Conservation (phyloP, 2,888 invertebrate species). For the Acrobasis repandana region DNA sequence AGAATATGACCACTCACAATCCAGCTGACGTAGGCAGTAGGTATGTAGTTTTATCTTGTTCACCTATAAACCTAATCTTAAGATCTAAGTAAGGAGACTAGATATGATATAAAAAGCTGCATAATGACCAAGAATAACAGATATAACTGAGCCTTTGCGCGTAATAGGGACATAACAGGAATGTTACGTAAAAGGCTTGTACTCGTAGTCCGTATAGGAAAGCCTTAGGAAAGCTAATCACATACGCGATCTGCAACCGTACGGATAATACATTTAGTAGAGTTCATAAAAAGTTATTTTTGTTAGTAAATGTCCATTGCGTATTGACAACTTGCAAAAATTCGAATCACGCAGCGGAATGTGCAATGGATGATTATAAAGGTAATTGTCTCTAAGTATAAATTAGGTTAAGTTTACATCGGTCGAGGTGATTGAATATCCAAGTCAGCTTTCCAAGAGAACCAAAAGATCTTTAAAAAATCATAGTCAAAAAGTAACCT, state of each 20-base stretch:
- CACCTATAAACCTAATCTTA: neutral
- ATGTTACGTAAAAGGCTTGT: conserved; percentile 20
- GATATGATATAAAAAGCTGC: neutral
- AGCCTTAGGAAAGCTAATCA: conserved; percentile 4
- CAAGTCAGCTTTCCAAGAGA: too few species aligned
- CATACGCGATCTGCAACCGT: conserved; percentile 9
- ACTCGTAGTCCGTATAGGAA: conserved; percentile 13
- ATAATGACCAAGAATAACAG: neutral
- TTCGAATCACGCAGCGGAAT: too few species aligned
- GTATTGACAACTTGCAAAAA: too few species aligned
- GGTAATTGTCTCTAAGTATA: too few species aligned
- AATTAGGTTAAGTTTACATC: too few species aligned
- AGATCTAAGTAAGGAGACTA: neutral
- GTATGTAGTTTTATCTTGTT: neutral
- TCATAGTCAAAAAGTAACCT: too few species aligned
- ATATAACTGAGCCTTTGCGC: conserved; percentile 5
- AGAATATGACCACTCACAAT: neutral
- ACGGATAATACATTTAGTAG: conserved; percentile 12
- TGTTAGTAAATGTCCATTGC: neutral
- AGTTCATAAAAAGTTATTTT: neutral
- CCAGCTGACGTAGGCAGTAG: too few species aligned
- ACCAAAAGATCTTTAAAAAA: too few species aligned
- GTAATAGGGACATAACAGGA: conserved; percentile 14
- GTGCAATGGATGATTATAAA: too few species aligned
- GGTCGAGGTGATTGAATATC: too few species aligned